Evolutionary conservation across 1,140 invertebrate genomes (phyloP), one percentile per base, ranked within the genome.

Genomic region (Papilio machaon): DNA sequence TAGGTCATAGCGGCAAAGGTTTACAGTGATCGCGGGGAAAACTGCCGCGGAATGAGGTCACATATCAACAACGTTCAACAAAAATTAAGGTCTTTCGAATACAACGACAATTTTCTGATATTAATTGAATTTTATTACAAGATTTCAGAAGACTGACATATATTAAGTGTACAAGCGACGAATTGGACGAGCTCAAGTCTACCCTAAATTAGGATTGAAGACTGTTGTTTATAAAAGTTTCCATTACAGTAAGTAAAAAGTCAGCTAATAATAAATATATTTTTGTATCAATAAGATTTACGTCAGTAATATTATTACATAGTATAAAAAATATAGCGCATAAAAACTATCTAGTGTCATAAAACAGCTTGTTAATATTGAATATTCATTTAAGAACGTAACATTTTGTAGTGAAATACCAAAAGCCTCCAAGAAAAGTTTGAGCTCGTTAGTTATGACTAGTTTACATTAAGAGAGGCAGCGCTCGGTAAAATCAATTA

Each of bases 1-100:
- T 90, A 86, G 89, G 87, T 89, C 89, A 89, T 73, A 86, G 76
- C 83, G 82, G 82, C 80, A 80, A 81, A 80, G 52, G 81, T 81
- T 82, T 80, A 76, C 78, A 70, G 54, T 80, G 79, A 82, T 83
- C 85, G 83, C 84, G 82, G 81, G 84, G 85, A 82, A 84, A 84
- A 85, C 46, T 73, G 83, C 38, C 82, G 47, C 64, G 67, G 80
- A 90, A 88, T 85, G 84, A 85, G 88, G 89, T 90, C 81, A 83
- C 79, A 83, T 73, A 80, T 70, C 77, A 74, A 83, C 60, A 52
- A 75, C 67, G 79, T 82, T 46, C 73, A 82, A 84, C 81, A 81
- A 83, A 86, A 86, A 85, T 85, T 73, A 58, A 2, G 76, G 11
- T 15, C 49, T 80, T 74, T 75, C 46, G 54, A 19, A 58, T 9